phyloP scores from a whole-genome alignment of 2,797 vertebrate genomes.

The Rhynchonycteris naso region DNA sequence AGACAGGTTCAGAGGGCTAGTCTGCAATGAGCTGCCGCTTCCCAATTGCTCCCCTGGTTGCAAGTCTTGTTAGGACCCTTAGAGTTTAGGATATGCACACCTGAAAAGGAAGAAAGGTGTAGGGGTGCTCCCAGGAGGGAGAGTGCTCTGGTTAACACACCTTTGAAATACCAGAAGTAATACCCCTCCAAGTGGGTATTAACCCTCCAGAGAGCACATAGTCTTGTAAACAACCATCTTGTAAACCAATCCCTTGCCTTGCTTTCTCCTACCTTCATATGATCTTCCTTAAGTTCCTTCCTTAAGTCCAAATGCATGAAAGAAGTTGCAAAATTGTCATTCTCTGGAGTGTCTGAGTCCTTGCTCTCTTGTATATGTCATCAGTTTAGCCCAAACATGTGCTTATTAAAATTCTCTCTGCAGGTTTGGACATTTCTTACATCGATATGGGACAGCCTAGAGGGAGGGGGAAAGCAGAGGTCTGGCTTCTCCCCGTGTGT shows the following conservation, averaged over 20 bases:
- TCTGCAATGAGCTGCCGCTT: too few relatives aligned
- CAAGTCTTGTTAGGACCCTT: too few relatives aligned
- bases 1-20: too few relatives aligned
- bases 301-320: background rate
- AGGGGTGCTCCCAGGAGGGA: too few relatives aligned
- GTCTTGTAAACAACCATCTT: background rate
- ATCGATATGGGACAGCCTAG: background rate
- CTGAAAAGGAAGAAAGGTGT: too few relatives aligned
- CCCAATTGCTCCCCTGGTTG: too few relatives aligned
- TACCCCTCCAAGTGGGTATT: background rate
- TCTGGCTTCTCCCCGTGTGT: background rate
- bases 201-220: background rate
- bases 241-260: background rate
- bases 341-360: background rate
- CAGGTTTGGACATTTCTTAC: background rate
- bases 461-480: fast-evolving
- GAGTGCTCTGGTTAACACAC: background rate
- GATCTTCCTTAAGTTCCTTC: background rate
- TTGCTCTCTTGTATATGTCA: background rate
- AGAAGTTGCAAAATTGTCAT: background rate
- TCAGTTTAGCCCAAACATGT: background rate
- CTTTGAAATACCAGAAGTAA: background rate
- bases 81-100: too few relatives aligned
- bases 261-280: background rate
- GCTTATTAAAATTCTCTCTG: background rate